Evolutionary conservation across 2,888 invertebrate genomes (phyloP).

Genomic region (Rhyacophila evoluta): DNA sequence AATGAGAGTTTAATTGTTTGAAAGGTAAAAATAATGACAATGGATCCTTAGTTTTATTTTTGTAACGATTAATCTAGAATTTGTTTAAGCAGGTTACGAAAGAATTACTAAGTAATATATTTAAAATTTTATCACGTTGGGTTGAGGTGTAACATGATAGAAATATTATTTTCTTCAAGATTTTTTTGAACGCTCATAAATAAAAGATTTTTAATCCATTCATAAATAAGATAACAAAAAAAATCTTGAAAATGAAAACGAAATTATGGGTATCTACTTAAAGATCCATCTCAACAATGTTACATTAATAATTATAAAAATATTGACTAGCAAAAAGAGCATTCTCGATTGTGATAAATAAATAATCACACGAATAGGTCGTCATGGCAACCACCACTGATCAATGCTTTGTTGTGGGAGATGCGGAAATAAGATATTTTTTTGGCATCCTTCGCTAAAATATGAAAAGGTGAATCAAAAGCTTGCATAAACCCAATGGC

Average conservation of each 20-base stretch:
- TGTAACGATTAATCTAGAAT: too few species aligned
- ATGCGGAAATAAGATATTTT: constrained; percentile 73
- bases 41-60: too few species aligned
- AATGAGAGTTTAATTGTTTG: too few species aligned
- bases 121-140: too few species aligned
- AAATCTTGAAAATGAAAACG: constrained; percentile 8
- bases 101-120: too few species aligned
- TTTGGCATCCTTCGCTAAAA: constrained; percentile 59
- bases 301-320: constrained; percentile 17
- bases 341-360: constrained; percentile 43
- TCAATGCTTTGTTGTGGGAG: constrained; percentile 68
- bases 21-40: too few species aligned
- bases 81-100: too few species aligned
- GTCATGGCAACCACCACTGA: constrained; percentile 57
- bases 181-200: neutral
- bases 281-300: constrained; percentile 2
- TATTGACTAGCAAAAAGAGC: constrained; percentile 39
- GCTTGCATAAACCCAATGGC: constrained; percentile 15
- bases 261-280: neutral
- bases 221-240: neutral
- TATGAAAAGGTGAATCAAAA: constrained; percentile 15
- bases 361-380: constrained; percentile 63
- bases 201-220: neutral
- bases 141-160: too few species aligned
- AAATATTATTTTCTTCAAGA: neutral